These are phyloP conservation scores for Sturmia bella DNA, from an alignment of 2,888 invertebrate genomes.

Conservation along the genomic window DNA sequence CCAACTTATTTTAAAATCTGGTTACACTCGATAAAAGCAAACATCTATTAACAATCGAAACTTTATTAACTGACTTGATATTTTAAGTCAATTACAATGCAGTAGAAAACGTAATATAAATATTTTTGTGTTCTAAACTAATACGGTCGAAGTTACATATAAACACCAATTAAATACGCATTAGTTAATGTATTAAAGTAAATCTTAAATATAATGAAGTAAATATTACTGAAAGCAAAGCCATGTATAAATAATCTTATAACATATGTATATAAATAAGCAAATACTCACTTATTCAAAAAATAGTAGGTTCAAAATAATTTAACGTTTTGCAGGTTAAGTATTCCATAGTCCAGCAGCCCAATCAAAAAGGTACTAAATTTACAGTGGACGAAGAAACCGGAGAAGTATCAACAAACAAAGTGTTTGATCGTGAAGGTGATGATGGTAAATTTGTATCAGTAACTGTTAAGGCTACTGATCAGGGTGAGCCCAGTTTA, in stretches of 20 bases:
- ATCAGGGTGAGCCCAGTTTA: conserved; percentile 98
- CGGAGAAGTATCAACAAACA: conserved; percentile 96
- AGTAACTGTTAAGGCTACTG: conserved; percentile 98
- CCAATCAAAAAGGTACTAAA: conserved; percentile 96
- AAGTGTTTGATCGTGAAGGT: conserved; percentile 97
- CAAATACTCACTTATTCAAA: not conserved
- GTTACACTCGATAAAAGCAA: no score
- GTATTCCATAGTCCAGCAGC: conserved; percentile 98
- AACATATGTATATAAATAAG: not conserved
- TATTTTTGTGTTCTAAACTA: no score
- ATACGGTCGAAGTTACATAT: no score
- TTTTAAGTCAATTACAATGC: no score
- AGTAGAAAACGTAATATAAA: no score
- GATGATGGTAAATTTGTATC: conserved; percentile 98
- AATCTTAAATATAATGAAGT: no score
- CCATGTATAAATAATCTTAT: not conserved
- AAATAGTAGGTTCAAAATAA: not conserved
- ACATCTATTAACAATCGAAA: no score
- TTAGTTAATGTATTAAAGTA: no score
- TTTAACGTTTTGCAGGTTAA: conserved; percentile 84
- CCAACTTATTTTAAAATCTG: no score
- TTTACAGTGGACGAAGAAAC: conserved; percentile 98
- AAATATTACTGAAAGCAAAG: not conserved
- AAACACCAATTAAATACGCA: no score
- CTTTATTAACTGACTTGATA: no score